These are phyloP conservation scores for Leucoptera coffeella DNA, from an alignment of 2,888 invertebrate genomes.

Conservation along the genomic window DNA sequence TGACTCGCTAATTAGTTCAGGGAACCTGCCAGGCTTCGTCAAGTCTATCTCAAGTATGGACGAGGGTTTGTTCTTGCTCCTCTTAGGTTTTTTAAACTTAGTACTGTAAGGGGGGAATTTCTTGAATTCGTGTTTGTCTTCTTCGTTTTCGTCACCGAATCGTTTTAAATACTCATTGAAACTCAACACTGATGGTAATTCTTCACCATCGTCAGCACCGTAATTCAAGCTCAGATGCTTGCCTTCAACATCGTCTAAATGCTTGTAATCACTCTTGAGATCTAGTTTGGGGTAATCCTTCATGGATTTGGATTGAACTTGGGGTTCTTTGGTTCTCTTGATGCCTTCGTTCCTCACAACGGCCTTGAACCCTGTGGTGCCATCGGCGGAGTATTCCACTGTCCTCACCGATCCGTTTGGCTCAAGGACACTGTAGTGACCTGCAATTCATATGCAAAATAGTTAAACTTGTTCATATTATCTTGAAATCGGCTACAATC, in stretches of 20 bases:
- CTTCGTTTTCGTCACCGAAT: constrained; percentile 1
- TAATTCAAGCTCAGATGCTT: neutral
- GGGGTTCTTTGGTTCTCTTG: constrained; percentile 20
- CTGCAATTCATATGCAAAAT: constrained; percentile 21
- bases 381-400: constrained; percentile 56
- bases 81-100: neutral
- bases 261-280: neutral
- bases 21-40: constrained; percentile 2
- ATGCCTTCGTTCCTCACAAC: constrained; percentile 41
- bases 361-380: constrained; percentile 51
- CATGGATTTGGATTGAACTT: neutral
- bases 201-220: neutral
- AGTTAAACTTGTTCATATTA: too few species aligned
- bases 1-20: neutral
- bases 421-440: constrained; percentile 62
- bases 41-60: constrained; percentile 4
- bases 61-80: neutral
- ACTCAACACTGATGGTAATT: neutral
- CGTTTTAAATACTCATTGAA: constrained; percentile 2
- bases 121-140: neutral
- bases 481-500: too few species aligned
- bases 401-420: constrained; percentile 59
- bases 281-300: neutral
- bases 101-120: neutral
- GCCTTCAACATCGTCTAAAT: constrained; percentile 9